Evolutionary conservation across 2,113 vertebrate species (phyloP).

Genomic region (Sisor rabdophorus): DNA sequence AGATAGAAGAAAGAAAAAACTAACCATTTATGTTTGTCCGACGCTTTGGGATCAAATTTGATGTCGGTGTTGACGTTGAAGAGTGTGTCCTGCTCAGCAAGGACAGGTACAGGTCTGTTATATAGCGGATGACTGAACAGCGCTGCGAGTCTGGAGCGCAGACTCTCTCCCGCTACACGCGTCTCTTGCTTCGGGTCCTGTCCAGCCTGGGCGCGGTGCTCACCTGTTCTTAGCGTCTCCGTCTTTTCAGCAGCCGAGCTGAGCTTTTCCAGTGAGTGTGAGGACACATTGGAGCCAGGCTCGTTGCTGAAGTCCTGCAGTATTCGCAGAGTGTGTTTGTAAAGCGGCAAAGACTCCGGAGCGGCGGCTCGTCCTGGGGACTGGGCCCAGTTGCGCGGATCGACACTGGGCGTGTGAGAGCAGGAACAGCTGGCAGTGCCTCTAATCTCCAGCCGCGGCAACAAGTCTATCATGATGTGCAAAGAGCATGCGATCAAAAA

Average conservation of each 20-base stretch:
- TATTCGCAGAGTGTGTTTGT: slow-evolving; percentile 89
- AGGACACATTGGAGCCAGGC: slow-evolving; percentile 82
- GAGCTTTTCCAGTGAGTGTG: slow-evolving; percentile 78
- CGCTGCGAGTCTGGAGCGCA: slow-evolving; percentile 70
- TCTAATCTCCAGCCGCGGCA: slow-evolving; percentile 84
- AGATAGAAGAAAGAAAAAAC: not conserved
- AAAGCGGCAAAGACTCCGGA: slow-evolving; percentile 68
- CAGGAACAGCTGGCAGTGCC: slow-evolving; percentile 76
- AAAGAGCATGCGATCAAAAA: slow-evolving; percentile 89
- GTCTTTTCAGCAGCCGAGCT: slow-evolving; percentile 56
- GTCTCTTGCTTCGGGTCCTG: slow-evolving; percentile 60
- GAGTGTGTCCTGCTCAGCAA: slow-evolving; percentile 82
- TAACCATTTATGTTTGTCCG: slow-evolving; percentile 83
- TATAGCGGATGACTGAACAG: slow-evolving; percentile 85
- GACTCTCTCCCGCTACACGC: slow-evolving; percentile 52
- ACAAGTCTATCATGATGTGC: slow-evolving; percentile 90
- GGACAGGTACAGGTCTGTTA: slow-evolving; percentile 65
- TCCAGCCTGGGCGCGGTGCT: slow-evolving; percentile 55
- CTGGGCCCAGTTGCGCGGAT: slow-evolving; percentile 65
- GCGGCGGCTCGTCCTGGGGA: slow-evolving; percentile 11
- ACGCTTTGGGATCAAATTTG: slow-evolving; percentile 87
- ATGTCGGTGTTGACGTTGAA: slow-evolving; percentile 93
- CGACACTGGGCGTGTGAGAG: slow-evolving; percentile 69
- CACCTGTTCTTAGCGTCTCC: slow-evolving; percentile 51
- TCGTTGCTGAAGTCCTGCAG: slow-evolving; percentile 92